These are phyloP conservation scores for Podarcis raffonei DNA, from an alignment of 2,113 vertebrate genomes.

Conservation along the genomic window DNA sequence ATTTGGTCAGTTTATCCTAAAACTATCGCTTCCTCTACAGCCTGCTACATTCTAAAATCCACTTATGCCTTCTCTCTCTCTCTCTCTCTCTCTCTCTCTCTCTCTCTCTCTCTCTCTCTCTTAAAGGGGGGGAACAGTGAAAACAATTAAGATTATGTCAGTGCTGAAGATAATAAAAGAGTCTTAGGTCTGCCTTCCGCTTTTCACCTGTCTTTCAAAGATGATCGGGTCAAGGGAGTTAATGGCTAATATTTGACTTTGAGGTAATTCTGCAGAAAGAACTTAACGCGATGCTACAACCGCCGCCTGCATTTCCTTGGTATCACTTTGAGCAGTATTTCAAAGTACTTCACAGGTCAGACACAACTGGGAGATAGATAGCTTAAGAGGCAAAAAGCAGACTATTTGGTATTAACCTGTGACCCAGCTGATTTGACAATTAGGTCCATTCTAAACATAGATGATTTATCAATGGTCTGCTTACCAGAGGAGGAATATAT, in stretches of 20 bases:
- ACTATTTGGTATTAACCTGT: constrained; percentile 23
- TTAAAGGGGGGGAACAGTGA: background rate
- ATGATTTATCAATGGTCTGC: background rate
- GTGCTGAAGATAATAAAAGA: constrained; percentile 47
- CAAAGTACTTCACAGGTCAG: constrained; percentile 20
- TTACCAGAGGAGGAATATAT: background rate
- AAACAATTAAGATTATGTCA: constrained; percentile 67
- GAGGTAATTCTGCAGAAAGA: constrained; percentile 56
- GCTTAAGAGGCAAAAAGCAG: constrained; percentile 20
- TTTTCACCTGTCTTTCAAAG: constrained; percentile 55
- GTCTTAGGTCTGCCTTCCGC: constrained; percentile 63
- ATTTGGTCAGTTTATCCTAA: constrained; percentile 51
- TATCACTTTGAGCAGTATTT: constrained; percentile 25
- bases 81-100: background rate
- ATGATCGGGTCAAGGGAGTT: constrained; percentile 68
- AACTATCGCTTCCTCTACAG: constrained; percentile 43
- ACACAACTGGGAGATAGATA: constrained; percentile 37
- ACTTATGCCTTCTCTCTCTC: constrained; percentile 31
- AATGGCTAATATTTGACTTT: constrained; percentile 67
- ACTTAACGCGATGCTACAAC: constrained; percentile 33
- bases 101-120: background rate
- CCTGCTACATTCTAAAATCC: constrained; percentile 39
- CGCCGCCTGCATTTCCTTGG: constrained; percentile 27
- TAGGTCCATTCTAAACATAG: constrained; percentile 7
- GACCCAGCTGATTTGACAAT: constrained; percentile 10